Conservation (phyloP, 1,140 invertebrate genomes). For the Chionoecetes opilio region DNA sequence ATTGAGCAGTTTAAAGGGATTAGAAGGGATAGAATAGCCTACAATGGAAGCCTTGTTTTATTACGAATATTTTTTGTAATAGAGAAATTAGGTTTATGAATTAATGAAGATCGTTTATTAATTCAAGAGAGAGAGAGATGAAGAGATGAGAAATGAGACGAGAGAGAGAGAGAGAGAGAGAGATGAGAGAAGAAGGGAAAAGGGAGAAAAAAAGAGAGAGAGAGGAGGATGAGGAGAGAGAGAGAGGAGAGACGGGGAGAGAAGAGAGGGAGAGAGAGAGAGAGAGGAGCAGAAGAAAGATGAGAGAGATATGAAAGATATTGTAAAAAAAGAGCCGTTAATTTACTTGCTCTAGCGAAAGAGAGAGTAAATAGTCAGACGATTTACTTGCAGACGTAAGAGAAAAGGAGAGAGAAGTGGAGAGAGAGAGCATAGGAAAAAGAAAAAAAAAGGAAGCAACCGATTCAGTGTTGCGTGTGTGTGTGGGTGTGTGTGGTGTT, state of each 20-base stretch:
- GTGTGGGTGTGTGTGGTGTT: neutral
- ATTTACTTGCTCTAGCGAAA: too few relatives aligned
- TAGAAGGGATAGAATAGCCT: too few relatives aligned
- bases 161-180: conserved; percentile 35
- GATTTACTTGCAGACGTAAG: neutral
- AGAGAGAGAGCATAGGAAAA: neutral
- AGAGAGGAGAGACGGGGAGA: neutral
- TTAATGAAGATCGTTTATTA: too few relatives aligned
- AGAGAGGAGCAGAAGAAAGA: neutral
- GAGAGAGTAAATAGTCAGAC: too few relatives aligned
- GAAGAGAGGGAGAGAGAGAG: neutral
- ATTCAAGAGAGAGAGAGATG: too few relatives aligned
- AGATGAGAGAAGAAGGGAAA: too few relatives aligned
- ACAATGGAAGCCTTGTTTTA: too few relatives aligned
- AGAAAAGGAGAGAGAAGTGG: neutral
- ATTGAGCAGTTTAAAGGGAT: too few relatives aligned
- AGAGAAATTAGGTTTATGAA: too few relatives aligned
- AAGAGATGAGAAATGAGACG: neutral
- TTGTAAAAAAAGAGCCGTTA: neutral
- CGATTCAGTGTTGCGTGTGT: neutral
- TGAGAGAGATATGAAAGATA: neutral
- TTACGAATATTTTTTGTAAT: too few relatives aligned
- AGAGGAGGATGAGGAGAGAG: neutral
- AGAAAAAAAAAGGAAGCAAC: too few relatives aligned
- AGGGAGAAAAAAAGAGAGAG: neutral